Evolutionary conservation across 2,797 vertebrate species (phyloP), one percentile per base, ranked within the genome.

Genomic region (Pangasius mekongensis): DNA sequence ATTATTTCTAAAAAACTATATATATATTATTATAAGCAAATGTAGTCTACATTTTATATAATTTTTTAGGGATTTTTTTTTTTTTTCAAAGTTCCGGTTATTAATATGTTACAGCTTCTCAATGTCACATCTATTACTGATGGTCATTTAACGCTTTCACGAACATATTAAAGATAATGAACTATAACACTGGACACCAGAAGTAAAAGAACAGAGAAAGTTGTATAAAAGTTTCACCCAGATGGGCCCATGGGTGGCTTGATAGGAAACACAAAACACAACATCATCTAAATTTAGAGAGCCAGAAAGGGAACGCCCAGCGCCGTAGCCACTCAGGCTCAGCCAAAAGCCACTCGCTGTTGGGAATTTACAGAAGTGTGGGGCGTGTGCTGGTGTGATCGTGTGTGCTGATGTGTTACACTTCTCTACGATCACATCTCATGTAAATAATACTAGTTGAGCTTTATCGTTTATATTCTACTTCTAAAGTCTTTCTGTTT

Each of bases 251-350:
- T 60, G 54, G 33, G 22, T 62, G 20, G 30, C 49, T 83, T 54
- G 82, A 62, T 67, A 84, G 71, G 27, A 77, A 88, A 67, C 36
- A 84, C 47, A 10, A 77, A 77, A 73, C 85, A 85, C 85, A 82
- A 58, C 83, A 71, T 54, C 64, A 77, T 84, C 91, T 90, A 89
- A 84, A 91, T 90, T 90, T 92, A 91, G 91, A 87, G 86, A 85
- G 73, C 6, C 49, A 86, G 86, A 87, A 81, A 78, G 88, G 90
- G 83, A 89, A 92, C 91, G 87, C 90, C 91, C 89, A 87, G 83
- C 56, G 1, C 49, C 43, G 10, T 74, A 90, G 85, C 49, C 81
- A 67, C 77, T 69, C 74, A 33, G 39, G 83, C 77, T 69, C 49
- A 84, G 86, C 87, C 85, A 84, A 82, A 88, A 81, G 71, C 58